Conservation (phyloP, 2,113 vertebrate genomes). For the Trinectes maculatus region DNA sequence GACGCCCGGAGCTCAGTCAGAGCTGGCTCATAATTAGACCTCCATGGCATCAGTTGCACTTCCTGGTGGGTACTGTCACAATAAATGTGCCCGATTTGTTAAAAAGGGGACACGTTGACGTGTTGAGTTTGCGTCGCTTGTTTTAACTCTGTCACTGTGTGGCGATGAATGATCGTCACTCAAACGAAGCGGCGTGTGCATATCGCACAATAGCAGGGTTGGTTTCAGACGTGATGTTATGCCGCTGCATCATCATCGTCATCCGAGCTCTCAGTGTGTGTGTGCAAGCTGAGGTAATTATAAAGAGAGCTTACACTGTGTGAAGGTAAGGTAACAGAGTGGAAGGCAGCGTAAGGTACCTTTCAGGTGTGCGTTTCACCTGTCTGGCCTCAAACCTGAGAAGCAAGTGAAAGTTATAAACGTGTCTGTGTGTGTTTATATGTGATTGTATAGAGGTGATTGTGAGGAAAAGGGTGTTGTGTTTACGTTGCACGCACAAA, state of each 20-base stretch:
- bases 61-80: constrained; percentile 65
- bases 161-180: background rate
- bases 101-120: constrained; percentile 53
- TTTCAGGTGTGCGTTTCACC: constrained; percentile 67
- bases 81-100: constrained; percentile 57
- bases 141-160: constrained; percentile 33
- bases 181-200: background rate
- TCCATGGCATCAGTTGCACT: constrained; percentile 62
- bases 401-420: constrained; percentile 61
- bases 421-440: background rate
- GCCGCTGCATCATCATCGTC: constrained; percentile 4
- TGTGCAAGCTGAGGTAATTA: constrained; percentile 72
- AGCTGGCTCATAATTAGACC: constrained; percentile 70
- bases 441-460: constrained; percentile 37
- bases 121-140: constrained; percentile 21
- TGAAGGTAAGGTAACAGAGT: constrained; percentile 69
- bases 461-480: constrained; percentile 29
- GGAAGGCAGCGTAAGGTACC: constrained; percentile 44
- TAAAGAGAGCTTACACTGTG: constrained; percentile 65
- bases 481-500: constrained; percentile 38
- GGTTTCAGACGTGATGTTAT: background rate
- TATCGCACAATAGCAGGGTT: background rate
- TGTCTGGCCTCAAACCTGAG: constrained; percentile 60
- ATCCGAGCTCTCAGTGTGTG: constrained; percentile 51
- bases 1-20: constrained; percentile 55